These are phyloP conservation scores for Tamandua tetradactyla DNA, from an alignment of 2,797 vertebrate genomes.

Conservation along the genomic window DNA sequence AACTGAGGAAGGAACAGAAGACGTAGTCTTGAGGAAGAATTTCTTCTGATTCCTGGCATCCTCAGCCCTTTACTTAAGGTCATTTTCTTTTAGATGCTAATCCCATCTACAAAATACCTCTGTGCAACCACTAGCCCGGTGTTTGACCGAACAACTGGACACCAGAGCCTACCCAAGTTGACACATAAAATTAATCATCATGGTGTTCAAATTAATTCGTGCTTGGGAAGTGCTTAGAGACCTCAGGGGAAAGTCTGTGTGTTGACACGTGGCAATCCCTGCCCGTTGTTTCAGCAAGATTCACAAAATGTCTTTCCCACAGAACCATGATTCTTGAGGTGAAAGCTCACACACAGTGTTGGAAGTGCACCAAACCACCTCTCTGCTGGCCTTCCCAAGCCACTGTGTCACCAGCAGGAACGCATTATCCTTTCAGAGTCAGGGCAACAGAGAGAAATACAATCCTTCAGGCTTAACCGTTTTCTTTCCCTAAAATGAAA, in stretches of 20 bases:
- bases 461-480: slow-evolving; percentile 53
- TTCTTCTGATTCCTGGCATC: too few species aligned
- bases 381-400: background rate
- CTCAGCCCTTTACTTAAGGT: too few species aligned
- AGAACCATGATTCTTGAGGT: background rate
- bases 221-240: background rate
- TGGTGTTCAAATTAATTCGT: background rate
- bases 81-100: too few species aligned
- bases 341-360: slow-evolving; percentile 23
- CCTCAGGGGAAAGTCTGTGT: background rate
- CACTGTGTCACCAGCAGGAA: slow-evolving; percentile 54
- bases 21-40: too few species aligned
- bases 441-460: slow-evolving; percentile 45
- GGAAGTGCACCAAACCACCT: slow-evolving; percentile 50
- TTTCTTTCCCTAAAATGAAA: slow-evolving; percentile 47
- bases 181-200: too few species aligned
- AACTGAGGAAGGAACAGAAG: too few species aligned
- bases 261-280: background rate
- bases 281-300: background rate
- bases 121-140: too few species aligned
- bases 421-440: slow-evolving; percentile 57
- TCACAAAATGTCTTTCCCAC: background rate
- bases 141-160: too few species aligned
- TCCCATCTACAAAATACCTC: too few species aligned
- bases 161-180: too few species aligned